phyloP scores from a whole-genome alignment of 2,888 invertebrate genomes.

The Myathropa florea region DNA sequence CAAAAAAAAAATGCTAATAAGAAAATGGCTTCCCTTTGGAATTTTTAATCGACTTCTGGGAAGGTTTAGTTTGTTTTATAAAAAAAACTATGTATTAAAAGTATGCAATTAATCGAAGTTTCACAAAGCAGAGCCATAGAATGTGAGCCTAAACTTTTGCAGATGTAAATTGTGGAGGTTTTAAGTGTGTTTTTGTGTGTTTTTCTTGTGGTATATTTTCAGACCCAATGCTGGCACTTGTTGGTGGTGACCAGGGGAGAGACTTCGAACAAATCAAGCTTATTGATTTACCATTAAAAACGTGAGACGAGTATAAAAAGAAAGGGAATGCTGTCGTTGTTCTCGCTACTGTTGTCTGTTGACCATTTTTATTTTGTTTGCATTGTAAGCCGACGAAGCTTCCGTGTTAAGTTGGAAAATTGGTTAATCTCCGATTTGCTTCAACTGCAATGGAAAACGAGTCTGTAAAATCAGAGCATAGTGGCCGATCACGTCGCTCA shows the following conservation, averaged over 20 bases:
- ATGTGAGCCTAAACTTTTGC: constrained; percentile 20
- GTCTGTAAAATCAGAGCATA: constrained; percentile 95
- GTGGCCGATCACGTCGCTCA: constrained; percentile 89
- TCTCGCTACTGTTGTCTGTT: constrained; percentile 40
- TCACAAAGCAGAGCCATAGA: background rate
- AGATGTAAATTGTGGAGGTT: background rate
- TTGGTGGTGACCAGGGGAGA: constrained; percentile 56
- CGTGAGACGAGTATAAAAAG: constrained; percentile 38
- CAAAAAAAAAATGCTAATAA: constrained; percentile 48
- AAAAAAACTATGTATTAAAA: constrained; percentile 27
- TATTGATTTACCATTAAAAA: constrained; percentile 64
- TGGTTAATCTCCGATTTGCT: constrained; percentile 1
- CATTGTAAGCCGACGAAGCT: background rate
- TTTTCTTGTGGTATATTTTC: background rate
- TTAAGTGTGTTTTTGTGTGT: background rate
- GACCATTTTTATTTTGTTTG: constrained; percentile 53
- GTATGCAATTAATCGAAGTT: background rate
- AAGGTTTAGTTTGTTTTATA: background rate
- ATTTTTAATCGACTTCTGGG: constrained; percentile 43
- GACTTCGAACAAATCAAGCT: constrained; percentile 49
- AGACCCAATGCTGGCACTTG: constrained; percentile 64
- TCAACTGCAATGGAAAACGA: constrained; percentile 91
- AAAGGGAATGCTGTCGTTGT: constrained; percentile 64
- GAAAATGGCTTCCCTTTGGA: constrained; percentile 68
- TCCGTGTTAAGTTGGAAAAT: constrained; percentile 14